These are phyloP conservation scores for Lydus trimaculatus DNA, from an alignment of 2,888 invertebrate genomes.

Conservation along the genomic window DNA sequence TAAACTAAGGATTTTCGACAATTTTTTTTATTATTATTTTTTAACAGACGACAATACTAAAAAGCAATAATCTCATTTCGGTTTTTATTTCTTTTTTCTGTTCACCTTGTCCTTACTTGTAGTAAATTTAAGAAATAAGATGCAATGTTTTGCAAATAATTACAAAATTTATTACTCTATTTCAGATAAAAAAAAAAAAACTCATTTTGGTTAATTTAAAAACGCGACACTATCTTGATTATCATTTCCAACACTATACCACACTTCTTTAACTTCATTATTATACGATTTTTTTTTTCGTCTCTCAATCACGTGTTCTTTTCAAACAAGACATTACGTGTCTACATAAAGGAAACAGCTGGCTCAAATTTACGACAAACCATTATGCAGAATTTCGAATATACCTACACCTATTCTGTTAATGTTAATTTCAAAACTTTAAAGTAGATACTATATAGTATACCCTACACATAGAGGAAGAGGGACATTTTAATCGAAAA, in stretches of 20 bases:
- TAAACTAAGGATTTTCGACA: no score
- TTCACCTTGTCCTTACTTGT: no score
- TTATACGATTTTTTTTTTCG: neutral
- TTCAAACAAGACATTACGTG: conserved; percentile 4
- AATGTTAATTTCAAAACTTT: neutral
- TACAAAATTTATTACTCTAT: no score
- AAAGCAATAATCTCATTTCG: no score
- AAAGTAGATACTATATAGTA: no score
- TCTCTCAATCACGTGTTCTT: neutral
- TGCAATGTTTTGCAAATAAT: no score
- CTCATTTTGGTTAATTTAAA: no score
- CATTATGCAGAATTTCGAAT: neutral
- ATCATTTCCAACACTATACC: neutral
- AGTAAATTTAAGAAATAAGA: no score
- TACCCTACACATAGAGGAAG: neutral
- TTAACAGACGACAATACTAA: no score
- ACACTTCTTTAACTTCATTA: neutral
- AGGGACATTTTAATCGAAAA: neutral
- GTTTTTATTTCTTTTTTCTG: no score
- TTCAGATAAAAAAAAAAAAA: no score
- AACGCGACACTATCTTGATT: neutral
- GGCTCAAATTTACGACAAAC: neutral
- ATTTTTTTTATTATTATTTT: no score
- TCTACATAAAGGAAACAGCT: conserved; percentile 3
- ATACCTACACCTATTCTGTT: neutral